Evolutionary conservation across 1,140 invertebrate species (phyloP).

Genomic region (Meteorus sp.): DNA sequence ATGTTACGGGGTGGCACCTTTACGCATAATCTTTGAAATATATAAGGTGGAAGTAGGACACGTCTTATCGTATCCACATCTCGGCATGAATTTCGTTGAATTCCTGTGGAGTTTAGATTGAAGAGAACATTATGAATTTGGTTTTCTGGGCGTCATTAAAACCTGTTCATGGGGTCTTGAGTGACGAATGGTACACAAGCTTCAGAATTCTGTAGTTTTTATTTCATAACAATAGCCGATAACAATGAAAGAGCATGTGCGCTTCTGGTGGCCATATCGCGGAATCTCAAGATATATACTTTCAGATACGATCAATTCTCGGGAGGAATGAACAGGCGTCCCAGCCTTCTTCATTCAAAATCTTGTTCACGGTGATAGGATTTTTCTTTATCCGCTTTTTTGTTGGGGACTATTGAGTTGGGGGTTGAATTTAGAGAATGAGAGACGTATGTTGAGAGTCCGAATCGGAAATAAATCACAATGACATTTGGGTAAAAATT

Average conservation of each 20-base stretch:
- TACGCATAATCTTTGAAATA: too few relatives aligned
- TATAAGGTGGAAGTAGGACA: too few relatives aligned
- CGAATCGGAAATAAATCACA: too few relatives aligned
- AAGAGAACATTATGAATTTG: not conserved
- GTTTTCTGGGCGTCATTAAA: slow-evolving; percentile 11
- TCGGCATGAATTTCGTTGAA: too few relatives aligned
- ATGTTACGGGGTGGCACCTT: too few relatives aligned
- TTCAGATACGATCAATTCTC: slow-evolving; percentile 36
- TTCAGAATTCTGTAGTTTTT: slow-evolving; percentile 6
- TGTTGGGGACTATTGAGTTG: slow-evolving; percentile 24
- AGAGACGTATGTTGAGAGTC: too few relatives aligned
- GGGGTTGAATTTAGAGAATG: too few relatives aligned
- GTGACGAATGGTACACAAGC: slow-evolving; percentile 14
- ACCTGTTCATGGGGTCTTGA: not conserved
- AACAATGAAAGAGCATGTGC: slow-evolving; percentile 37
- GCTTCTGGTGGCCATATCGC: slow-evolving; percentile 37
- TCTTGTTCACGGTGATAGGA: slow-evolving; percentile 26
- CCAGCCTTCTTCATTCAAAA: slow-evolving; percentile 36
- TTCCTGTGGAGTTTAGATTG: not conserved
- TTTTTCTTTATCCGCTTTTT: slow-evolving; percentile 23
- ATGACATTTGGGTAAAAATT: too few relatives aligned
- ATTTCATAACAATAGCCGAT: slow-evolving; percentile 19
- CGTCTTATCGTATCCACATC: too few relatives aligned
- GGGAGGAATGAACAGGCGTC: slow-evolving; percentile 33
- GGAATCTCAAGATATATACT: slow-evolving; percentile 42